Evolutionary conservation across 2,113 vertebrate species (phyloP), one percentile per base, ranked within the genome.

Genomic region (Hemiprocne comata): DNA sequence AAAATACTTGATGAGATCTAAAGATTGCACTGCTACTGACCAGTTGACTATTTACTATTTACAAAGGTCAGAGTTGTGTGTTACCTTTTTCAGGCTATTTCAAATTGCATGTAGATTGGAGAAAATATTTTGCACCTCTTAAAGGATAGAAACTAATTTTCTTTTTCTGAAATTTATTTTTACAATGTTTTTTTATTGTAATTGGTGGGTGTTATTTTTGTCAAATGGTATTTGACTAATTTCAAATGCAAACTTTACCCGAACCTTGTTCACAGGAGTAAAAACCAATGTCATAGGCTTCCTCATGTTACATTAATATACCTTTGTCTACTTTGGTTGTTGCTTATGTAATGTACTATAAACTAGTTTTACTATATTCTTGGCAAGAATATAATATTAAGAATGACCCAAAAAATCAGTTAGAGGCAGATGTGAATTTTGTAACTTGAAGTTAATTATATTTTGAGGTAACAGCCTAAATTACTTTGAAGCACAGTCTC

Each of bases 51-150:
- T 53, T 87, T 93, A 58, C 5, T 75, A 10, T 53, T 87, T 93
- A 57, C 13, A 53, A 44, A 67, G 7, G n/a, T 11, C 20, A 46
- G 10, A 65, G 17, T 12, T 84, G 3, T 14, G 53, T 38, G 54
- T 67, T 64, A 66, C 25, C 34, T 93, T 90, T 87, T 44, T 90
- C 7, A 73, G 42, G 60, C 8, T 57, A 23, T 95, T 97, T 94
- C 81, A 93, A 80, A 96, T 95, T 91, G 73, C 21, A 72, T 94
- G 57, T 23, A 89, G 82, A 87, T 93, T 92, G 57, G 40, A 92
- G 50, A 86, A 90, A 78, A 86, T 50, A 4, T 61, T 87, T 31
- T 48, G 4, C 51, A 29, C 5, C 5, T 94, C 31, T 70, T 94
- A 83, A 96, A 95, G 9, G 42, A 80, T 7, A 84, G 25, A 95